Evolutionary conservation across 2,888 invertebrate species (phyloP), one percentile per base, ranked within the genome.

Genomic region (Drosophila mettleri): DNA sequence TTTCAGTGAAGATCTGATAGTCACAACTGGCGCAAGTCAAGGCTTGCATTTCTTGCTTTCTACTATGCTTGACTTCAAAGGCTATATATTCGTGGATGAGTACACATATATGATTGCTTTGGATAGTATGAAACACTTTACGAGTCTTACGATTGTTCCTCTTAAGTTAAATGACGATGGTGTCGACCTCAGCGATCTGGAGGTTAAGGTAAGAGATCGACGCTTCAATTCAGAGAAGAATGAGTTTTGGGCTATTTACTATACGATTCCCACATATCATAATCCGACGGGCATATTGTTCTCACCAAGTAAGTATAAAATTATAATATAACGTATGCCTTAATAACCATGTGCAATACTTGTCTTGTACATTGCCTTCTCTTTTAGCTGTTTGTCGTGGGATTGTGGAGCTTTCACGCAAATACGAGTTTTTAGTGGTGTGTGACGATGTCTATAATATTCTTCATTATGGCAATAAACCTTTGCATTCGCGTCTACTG

Each of bases 381-480:
- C 4, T 38, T 34, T 3, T 53, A 93, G 93, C 90, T 72, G 89
- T 91, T 43, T 93, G 93, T 57, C 89, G 90, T 34, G 90, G 90
- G 18, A 85, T 94, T 24, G 91, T 94, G 4, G 74, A 89, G 31
- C 82, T 93, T 16, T 93, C 93, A 0, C 89, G 93, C 6, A 88
- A 93, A 33, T 91, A 92, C 67, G 91, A 93, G 38, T 86, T 94
- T 14, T 80, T 93, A 9, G 91, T 95, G 14, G 88, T 93, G 2
- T 94, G 94, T 77, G 95, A 95, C 78, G 95, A 95, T 89, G 94
- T 95, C 2, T 95, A 95, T 78, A 95, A 94, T 82, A 91, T 94
- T 20, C 90, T 95, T 0, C 80, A 92, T 68, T 95, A 94, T 75
- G 91, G 89, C 34, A 86, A 90, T 18, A 88, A 80, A 10, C 83